A percentile compares a stretch with the other conserved stretches of the same genome.
Conservation (phyloP, 2,888 invertebrate species). For the Gari tellinella region DNA sequence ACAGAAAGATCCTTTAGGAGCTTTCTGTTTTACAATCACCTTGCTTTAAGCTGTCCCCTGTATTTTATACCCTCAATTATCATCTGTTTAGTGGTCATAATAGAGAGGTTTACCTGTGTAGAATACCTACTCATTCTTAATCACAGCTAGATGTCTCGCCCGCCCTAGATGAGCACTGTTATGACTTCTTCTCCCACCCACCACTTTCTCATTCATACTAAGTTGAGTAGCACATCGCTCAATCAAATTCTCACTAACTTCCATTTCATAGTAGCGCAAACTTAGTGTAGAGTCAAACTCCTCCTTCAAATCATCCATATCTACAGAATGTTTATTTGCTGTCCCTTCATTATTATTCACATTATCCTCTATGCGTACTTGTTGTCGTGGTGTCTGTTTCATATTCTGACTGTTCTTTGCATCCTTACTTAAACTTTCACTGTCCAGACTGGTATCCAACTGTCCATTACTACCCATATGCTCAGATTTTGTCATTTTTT, state of each 20-base stretch:
- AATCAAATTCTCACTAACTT: constrained; percentile 80
- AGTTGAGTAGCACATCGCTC: constrained; percentile 82
- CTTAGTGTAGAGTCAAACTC: constrained; percentile 82
- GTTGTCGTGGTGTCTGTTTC: constrained; percentile 24
- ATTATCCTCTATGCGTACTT: constrained; percentile 58
- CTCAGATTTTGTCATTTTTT: constrained; percentile 36
- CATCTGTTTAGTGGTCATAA: neutral
- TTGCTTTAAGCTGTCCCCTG: too few relatives aligned
- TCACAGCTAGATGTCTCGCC: constrained; percentile 77
- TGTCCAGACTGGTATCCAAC: constrained; percentile 18
- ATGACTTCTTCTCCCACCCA: constrained; percentile 66
- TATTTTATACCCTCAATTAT: too few relatives aligned
- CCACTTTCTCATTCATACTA: constrained; percentile 81
- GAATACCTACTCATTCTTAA: constrained; percentile 67
- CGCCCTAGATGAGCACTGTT: constrained; percentile 69
- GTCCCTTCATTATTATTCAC: constrained; percentile 8
- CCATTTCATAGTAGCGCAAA: constrained; percentile 78
- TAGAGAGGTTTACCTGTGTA: neutral
- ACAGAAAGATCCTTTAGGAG: too few relatives aligned
- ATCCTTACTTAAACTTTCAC: constrained; percentile 23
- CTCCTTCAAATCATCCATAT: constrained; percentile 35
- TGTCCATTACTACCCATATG: constrained; percentile 27
- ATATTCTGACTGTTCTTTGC: constrained; percentile 34
- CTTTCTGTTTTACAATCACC: too few relatives aligned
- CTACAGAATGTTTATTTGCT: constrained; percentile 26